Base-by-base conservation (phyloP, 1,140 invertebrate species). In the Brachionus calyciflorus region DNA sequence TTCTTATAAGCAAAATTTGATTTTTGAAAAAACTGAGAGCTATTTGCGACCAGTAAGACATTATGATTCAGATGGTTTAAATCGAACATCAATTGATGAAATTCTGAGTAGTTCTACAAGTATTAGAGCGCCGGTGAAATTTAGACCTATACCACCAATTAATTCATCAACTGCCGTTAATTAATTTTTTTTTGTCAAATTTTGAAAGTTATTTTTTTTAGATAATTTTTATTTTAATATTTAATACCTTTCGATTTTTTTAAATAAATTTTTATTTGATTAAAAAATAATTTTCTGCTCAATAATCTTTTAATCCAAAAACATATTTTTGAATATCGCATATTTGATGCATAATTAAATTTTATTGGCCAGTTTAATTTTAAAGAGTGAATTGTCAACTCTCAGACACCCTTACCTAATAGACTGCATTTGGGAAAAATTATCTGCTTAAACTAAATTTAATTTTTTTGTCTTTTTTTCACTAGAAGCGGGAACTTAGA, bases 171-270 rank as follows among this genome's bases (percentile, higher is more conserved):
- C 60, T 19, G 19, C 21, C 44, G 60, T 65, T 21, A 65, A 65
- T 37, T 65, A 60, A 33, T 21, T 65, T 65, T 65, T 65, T 44
- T 24, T 44, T 65, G 1, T n/a, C n/a, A n/a, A n/a, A n/a, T n/a
- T n/a, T n/a, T n/a, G n/a, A n/a, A n/a, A n/a, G n/a, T n/a, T 65
- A 44, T 65, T 65, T 65, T 44, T 21, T 55, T 55, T 55, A 26
- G 14, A 55, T 40, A 63, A 63, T 14, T 3, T 17, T 24, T 63
- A 14, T 63, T 63, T 7, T 14, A n/a, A 33, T 21, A n/a, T 33
- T 21, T 21, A 33, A 33, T 60, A 33, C 33, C 1, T 30, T 30
- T 14, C 12, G 7, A 57, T 53, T 53, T 53, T 53, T 53, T 21
- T 21, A 49, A n/a, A n/a, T n/a, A n/a, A n/a, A n/a, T n/a, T n/a